Evolutionary conservation across 2,113 vertebrate species (phyloP).

Genomic region (Megalops atlanticus): DNA sequence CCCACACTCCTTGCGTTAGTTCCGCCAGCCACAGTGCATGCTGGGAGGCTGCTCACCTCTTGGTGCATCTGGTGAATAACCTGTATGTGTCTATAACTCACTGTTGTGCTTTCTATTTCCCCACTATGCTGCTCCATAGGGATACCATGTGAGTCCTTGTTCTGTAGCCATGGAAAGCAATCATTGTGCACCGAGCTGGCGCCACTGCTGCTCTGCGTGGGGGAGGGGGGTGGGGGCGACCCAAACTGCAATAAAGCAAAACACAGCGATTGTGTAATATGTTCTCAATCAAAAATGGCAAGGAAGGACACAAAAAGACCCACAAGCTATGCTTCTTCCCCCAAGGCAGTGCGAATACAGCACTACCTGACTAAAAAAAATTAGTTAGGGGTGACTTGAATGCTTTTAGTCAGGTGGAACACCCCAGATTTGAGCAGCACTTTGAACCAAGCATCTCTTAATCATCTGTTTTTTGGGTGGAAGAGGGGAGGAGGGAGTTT

Average conservation of each 20-base stretch:
- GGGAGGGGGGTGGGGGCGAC: conserved; percentile 43
- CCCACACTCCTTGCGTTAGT: neutral
- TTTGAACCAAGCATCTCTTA: conserved; percentile 68
- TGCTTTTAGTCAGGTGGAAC: conserved; percentile 46
- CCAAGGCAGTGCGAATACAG: conserved; percentile 45
- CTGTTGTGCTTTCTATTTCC: conserved; percentile 85
- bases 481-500: conserved; percentile 43
- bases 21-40: conserved; percentile 25
- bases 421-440: conserved; percentile 54
- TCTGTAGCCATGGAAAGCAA: conserved; percentile 68
- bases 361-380: conserved; percentile 38
- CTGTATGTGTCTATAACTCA: conserved; percentile 69
- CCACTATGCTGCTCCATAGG: conserved; percentile 85
- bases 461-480: conserved; percentile 29
- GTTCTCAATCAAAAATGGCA: conserved; percentile 39
- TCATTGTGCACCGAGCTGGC: conserved; percentile 40
- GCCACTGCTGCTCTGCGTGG: conserved; percentile 50
- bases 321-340: conserved; percentile 36
- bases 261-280: conserved; percentile 25
- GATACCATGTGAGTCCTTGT: conserved; percentile 90
- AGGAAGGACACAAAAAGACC: conserved; percentile 32
- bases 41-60: conserved; percentile 24
- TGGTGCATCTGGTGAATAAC: conserved; percentile 28
- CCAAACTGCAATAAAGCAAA: conserved; percentile 31
- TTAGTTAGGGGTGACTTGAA: conserved; percentile 32